A percentile compares a stretch with the other conserved stretches of the same genome.
Evolutionary conservation across 1,140 invertebrate species (phyloP).

Genomic region (Acromyrmex heyeri): DNA sequence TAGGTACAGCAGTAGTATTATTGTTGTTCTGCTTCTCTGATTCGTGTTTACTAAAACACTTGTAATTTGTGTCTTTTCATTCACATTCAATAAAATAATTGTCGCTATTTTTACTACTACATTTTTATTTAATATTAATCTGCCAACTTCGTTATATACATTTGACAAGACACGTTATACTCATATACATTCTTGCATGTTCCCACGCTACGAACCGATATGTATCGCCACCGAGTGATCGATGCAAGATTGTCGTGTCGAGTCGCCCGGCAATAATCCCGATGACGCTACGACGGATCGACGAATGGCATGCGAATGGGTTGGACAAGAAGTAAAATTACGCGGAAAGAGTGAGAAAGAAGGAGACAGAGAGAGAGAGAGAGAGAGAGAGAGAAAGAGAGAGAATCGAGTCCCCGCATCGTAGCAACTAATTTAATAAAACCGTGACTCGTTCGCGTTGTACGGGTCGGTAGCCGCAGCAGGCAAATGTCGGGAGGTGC

Average conservation of each 20-base stretch:
- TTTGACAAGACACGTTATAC: constrained; percentile 6
- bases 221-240: constrained; percentile 52
- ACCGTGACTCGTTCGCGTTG: constrained; percentile 71
- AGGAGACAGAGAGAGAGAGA: constrained; percentile 25
- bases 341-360: constrained; percentile 15
- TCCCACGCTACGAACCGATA: constrained; percentile 54
- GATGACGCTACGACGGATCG: constrained; percentile 58
- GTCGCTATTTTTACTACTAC: background rate
- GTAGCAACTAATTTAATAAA: constrained; percentile 77
- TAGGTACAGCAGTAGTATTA: background rate
- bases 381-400: constrained; percentile 38
- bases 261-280: constrained; percentile 56
- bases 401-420: background rate
- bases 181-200: constrained; percentile 24
- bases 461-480: constrained; percentile 43
- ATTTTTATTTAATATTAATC: constrained; percentile 8
- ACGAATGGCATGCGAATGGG: constrained; percentile 56
- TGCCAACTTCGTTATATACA: background rate
- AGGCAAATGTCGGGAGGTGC: constrained; percentile 44
- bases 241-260: constrained; percentile 58
- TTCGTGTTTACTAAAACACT: background rate
- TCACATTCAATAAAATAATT: background rate
- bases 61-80: background rate
- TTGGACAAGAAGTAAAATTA: constrained; percentile 51
- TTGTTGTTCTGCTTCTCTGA: background rate